A percentile compares a stretch with the other conserved stretches of the same genome.
Evolutionary conservation across 2,888 invertebrate species (phyloP).

Genomic region (Panzeria rudis): DNA sequence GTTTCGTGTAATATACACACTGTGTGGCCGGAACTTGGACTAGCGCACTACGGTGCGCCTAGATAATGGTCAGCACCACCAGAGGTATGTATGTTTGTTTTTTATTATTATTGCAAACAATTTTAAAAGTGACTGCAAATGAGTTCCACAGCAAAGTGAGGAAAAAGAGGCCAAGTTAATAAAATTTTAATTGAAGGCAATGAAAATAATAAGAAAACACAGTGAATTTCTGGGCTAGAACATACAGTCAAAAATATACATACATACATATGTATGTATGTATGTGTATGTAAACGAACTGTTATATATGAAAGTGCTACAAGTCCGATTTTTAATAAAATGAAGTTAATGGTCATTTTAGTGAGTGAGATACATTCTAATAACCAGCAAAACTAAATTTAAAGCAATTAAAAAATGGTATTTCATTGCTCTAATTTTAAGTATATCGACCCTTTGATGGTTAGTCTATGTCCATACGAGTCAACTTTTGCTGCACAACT

Average conservation of each 20-base stretch:
- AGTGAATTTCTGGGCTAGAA: background rate
- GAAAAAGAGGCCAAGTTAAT: background rate
- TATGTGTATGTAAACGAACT: background rate
- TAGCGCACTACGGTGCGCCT: too few species aligned
- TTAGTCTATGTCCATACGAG: too few species aligned
- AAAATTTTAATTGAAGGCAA: constrained; percentile 1
- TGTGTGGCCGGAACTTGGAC: too few species aligned
- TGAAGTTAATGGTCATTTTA: too few species aligned
- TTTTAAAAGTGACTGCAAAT: background rate
- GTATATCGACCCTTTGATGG: too few species aligned
- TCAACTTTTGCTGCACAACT: too few species aligned
- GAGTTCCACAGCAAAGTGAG: background rate
- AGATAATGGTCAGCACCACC: background rate
- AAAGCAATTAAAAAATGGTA: too few species aligned
- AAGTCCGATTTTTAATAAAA: too few species aligned
- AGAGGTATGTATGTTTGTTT: background rate
- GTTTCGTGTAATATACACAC: too few species aligned
- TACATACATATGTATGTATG: background rate
- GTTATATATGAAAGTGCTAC: too few species aligned
- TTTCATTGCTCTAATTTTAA: too few species aligned
- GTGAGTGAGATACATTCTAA: background rate
- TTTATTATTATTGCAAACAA: background rate
- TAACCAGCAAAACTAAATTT: too few species aligned
- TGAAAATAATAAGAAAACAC: background rate
- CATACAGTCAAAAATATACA: background rate